Percentiles rank a stretch among this genome's conserved stretches.
Evolutionary conservation across 2,113 vertebrate genomes (phyloP).

Genomic region (Jaculus jaculus): DNA sequence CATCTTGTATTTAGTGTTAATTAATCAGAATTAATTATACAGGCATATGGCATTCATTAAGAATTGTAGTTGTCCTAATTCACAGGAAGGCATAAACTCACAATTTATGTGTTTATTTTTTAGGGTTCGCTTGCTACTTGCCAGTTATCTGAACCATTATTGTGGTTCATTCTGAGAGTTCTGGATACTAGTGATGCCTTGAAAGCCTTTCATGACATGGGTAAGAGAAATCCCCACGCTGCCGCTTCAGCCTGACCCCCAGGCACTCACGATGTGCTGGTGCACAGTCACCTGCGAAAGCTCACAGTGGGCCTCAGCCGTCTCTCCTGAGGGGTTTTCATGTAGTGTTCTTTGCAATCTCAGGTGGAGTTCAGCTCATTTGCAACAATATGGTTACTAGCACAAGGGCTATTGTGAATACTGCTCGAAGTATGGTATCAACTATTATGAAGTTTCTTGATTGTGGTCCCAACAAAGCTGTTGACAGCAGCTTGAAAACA

Average conservation of each 20-base stretch:
- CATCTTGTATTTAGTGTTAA: background rate
- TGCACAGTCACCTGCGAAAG: background rate
- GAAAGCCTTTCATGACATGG: slow-evolving; percentile 99
- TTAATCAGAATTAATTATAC: background rate
- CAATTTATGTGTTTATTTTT: slow-evolving; percentile 41
- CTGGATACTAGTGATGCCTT: slow-evolving; percentile 98
- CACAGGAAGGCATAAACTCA: background rate
- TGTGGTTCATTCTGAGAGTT: slow-evolving; percentile 98
- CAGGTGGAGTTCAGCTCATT: slow-evolving; percentile 98
- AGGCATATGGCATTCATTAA: background rate
- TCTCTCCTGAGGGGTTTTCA: background rate
- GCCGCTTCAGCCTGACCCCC: background rate
- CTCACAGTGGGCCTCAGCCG: background rate
- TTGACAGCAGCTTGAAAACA: slow-evolving; percentile 95
- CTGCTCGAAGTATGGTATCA: slow-evolving; percentile 99
- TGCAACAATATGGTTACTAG: slow-evolving; percentile 99
- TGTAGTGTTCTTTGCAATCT: slow-evolving; percentile 42
- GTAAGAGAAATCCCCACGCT: slow-evolving; percentile 82
- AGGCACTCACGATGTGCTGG: background rate
- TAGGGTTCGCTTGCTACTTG: slow-evolving; percentile 98
- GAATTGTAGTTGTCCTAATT: background rate
- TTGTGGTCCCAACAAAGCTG: slow-evolving; percentile 93
- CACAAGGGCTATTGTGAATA: slow-evolving; percentile 98
- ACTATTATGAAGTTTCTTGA: slow-evolving; percentile 99
- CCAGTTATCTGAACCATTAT: slow-evolving; percentile 96